These are phyloP conservation scores for Heliconius sara DNA, from an alignment of 2,888 invertebrate genomes.

Conservation along the genomic window DNA sequence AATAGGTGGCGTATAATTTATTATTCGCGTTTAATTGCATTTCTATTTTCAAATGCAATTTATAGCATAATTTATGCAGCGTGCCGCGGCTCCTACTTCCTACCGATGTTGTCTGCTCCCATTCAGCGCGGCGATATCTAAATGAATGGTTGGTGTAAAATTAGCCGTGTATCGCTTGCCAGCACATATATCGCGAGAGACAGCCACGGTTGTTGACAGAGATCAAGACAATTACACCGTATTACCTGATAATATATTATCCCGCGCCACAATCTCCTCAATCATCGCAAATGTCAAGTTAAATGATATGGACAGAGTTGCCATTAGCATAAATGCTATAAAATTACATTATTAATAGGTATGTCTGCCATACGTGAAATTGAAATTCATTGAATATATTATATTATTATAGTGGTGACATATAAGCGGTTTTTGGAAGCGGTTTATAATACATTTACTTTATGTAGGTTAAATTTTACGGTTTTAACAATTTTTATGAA, in stretches of 20 bases:
- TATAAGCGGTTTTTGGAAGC: conserved; percentile 1
- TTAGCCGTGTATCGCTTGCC: conserved; percentile 78
- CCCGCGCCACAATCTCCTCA: conserved; percentile 69
- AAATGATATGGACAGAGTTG: conserved; percentile 61
- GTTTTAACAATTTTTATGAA: background rate
- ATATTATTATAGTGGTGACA: conserved; percentile 6
- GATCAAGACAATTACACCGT: conserved; percentile 72
- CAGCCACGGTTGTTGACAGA: conserved; percentile 69
- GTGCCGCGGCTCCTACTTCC: conserved; percentile 59
- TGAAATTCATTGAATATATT: conserved; percentile 26
- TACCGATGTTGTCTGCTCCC: conserved; percentile 69
- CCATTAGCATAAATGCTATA: conserved; percentile 46
- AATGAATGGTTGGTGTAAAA: conserved; percentile 80
- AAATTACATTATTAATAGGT: conserved; percentile 44
- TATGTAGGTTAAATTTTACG: background rate
- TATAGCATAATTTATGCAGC: conserved; percentile 67
- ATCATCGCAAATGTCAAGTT: conserved; percentile 69
- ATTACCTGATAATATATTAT: conserved; percentile 75
- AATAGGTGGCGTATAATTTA: conserved; percentile 58
- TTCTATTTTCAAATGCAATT: conserved; percentile 55
- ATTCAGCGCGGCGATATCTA: conserved; percentile 73
- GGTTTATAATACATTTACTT: conserved; percentile 1
- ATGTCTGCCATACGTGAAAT: conserved; percentile 24
- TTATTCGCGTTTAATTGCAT: conserved; percentile 46
- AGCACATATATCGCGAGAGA: conserved; percentile 76